Evolutionary conservation across 2,797 vertebrate species (phyloP), one percentile per base, ranked within the genome.

Genomic region (Limnodromus scolopaceus): DNA sequence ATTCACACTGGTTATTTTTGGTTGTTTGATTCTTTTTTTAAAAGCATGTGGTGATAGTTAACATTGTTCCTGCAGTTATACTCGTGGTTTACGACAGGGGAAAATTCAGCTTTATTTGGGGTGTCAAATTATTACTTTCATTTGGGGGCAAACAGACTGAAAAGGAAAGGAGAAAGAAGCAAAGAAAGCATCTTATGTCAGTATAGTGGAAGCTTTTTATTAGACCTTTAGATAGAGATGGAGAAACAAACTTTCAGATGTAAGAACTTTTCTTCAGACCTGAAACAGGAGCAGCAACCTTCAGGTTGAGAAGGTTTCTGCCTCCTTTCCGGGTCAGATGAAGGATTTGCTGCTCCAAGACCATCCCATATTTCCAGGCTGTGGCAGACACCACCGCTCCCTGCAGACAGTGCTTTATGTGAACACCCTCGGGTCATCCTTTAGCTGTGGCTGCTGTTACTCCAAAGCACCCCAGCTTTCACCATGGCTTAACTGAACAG

Each of bases 1-100:
- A 98, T 97, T 98, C 97, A 96, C 96, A 95, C 92, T 97, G 91
- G 85, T 97, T 97, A 96, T 97, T 98, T 97, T 98, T 94, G 76
- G 49, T 68, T 41, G 53, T 25, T 92, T 77, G 75, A 94, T 55
- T 95, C 38, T 69, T 48, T 78, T 34, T 34, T n/a, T 25, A 48
- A 11, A 94, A 75, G 93, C 49, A 10, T 95, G 96, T 95, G 82
- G 92, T 87, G 76, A 96, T 91, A 97, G 89, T 96, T 93, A 96
- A 92, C 84, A 63, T 95, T 96, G 95, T 97, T 96, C 95, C 87
- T 96, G 92, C 65, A 92, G 94, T 97, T 97, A 94, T 68, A 89
- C 85, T 96, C 43, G 54, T 36, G 41, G 70, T 78, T 96, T 90
- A 88, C 49, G 84, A 91, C 41, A 70, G 82, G 30, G 69, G 63